Percentiles rank a stretch among this genome's conserved stretches.
Evolutionary conservation across 2,797 vertebrate genomes (phyloP).

Genomic region (Neosilurus mollespiculum): DNA sequence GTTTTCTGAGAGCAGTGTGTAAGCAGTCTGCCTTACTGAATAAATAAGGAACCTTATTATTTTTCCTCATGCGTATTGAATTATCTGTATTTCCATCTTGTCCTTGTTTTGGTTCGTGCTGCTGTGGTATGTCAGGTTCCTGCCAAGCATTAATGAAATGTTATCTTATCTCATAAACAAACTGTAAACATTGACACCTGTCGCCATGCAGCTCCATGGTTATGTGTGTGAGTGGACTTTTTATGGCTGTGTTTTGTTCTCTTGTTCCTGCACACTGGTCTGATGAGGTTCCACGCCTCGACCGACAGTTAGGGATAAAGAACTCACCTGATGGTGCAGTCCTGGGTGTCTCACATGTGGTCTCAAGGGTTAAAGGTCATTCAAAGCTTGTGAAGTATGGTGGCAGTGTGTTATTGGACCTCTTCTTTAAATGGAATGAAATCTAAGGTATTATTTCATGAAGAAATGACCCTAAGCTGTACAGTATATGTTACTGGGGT

Average conservation of each 20-base stretch:
- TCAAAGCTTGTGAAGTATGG: background rate
- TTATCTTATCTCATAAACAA: conserved; percentile 23
- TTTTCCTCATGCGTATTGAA: background rate
- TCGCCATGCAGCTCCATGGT: background rate
- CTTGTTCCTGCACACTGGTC: background rate
- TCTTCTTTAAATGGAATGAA: background rate
- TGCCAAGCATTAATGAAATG: conserved; percentile 12
- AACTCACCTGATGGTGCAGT: background rate
- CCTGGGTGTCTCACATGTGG: background rate
- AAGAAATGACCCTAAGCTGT: background rate
- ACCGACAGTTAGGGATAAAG: background rate
- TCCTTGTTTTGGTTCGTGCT: background rate
- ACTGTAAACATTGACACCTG: conserved; percentile 16
- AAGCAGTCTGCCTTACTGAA: background rate
- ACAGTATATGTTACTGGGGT: background rate
- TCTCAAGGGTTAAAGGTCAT: background rate
- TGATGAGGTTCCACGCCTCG: background rate
- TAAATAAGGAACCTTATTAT: background rate
- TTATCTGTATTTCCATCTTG: background rate
- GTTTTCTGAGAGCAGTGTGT: background rate
- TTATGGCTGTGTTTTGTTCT: background rate
- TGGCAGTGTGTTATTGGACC: background rate
- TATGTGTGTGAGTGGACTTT: background rate
- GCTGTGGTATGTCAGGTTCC: conserved; percentile 16
- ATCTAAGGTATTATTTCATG: background rate